Base-by-base conservation (phyloP, 2,888 invertebrate genomes). In the Agrotis ipsilon region DNA sequence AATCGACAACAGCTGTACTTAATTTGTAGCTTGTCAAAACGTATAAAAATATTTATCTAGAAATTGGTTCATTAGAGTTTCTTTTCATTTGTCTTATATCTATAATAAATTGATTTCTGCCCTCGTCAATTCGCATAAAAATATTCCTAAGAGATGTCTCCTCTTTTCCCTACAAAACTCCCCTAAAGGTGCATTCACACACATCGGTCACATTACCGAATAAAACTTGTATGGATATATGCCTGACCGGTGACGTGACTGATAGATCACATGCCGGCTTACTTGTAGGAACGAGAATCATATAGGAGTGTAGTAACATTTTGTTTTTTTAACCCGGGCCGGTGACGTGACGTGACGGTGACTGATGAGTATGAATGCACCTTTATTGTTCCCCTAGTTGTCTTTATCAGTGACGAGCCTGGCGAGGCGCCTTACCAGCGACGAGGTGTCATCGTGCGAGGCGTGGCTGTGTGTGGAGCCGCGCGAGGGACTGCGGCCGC, bases 391-490 rank as follows among this genome's bases (percentile, higher is more conserved):
- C 0, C 0, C 24, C 16, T 80, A 80, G 55, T 71, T 74, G 62
- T 89, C 89, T 80, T 92, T 92, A 51, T 91, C 90, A 14, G 93
- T 97, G 94, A 97, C 97, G 90, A 97, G 96, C 80, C 97, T 96
- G 68, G 97, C 96, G 92, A 97, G 95, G 90, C 96, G 96, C 96
- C 98, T 97, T 98, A 98, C 98, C 98, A 98, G 96, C 92, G 97
- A 72, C 24, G 72, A 24, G 55, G 68, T 97, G 95, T 97, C 97
- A 91, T 97, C 96, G 86, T 96, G 96, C 85, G 90, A 94, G 87
- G 91, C 92, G 94, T 89, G 94, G 88, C 90, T 92, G 92, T 92
- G 82, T 81, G 97, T 97, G 52, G 98, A 98, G 74, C 97, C 97
- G 83, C 98, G 98, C 76, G 98, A 98, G 18, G 98, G 98, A 81